Base-by-base conservation (phyloP, 1,140 invertebrate species). In the Drosophila quadrilineata region DNA sequence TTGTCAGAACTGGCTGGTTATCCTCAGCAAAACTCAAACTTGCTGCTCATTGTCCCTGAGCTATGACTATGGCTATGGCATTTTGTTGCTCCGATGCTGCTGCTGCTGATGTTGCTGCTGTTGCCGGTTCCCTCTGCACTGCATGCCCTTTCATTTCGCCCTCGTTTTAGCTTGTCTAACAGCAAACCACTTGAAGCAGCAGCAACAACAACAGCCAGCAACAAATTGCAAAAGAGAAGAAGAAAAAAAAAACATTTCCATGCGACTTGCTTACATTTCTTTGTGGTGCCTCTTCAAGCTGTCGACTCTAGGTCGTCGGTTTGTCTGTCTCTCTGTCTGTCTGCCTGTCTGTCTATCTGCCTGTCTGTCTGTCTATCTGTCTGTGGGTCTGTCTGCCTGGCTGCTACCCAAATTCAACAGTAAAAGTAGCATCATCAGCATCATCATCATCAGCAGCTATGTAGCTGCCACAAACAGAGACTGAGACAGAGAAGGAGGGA, bases 161-260 rank as follows among this genome's bases (percentile, higher is more conserved):
- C 71, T 75, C 64, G 65, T 82, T 82, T 76, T 52, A 70, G 53
- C 57, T 67, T 65, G 75, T 79, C 75, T 79, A 59, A 52, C 60
- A 52, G 71, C 64, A 76, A 82, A 84, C 77, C 69, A 82, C 77
- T 84, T 84, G 68, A 76, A 82, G 63, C 52, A 36, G 50, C 70
- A 52, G 26, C 53, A 65, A 49, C 33, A 46, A 31, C 29, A 24
- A 4, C 31, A 45, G 35, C 24, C 10, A 68, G 73, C 76, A 82
- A 82, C 77, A 82, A 82, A 82, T 82, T 76, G 73, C 63, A 84
- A 76, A n/a, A n/a, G n/a, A n/a, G n/a, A n/a, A n/a, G n/a, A n/a
- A n/a, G n/a, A n/a, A n/a, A n/a, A n/a, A n/a, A n/a, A n/a, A 84
- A 74, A 62, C 59, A 77, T 84, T 82, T 84, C 79, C 77, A 73